Percentiles rank a stretch among this genome's conserved stretches.
Conservation (phyloP, 1,140 invertebrate genomes). For the Drosophila kohkoa region DNA sequence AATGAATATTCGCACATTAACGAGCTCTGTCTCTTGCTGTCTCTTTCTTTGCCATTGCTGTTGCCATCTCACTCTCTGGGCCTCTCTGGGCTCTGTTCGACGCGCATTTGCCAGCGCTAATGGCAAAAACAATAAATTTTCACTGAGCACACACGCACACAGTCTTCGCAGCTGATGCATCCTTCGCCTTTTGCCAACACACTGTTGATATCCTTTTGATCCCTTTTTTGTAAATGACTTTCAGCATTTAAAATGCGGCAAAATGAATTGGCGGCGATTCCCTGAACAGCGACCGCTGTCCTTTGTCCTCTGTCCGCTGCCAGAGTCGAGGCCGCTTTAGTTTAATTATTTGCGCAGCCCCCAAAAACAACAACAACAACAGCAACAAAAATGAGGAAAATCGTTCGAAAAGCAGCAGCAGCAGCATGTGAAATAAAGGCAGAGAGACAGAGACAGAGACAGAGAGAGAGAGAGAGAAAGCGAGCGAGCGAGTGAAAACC, state of each 20-base stretch:
- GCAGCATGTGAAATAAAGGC: constrained; percentile 2
- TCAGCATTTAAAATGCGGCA: constrained; percentile 80
- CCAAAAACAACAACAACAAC: constrained; percentile 14
- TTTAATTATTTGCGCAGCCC: constrained; percentile 73
- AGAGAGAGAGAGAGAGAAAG: no score
- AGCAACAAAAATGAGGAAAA: constrained; percentile 1
- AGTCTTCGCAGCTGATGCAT: no score
- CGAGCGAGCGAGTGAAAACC: background rate
- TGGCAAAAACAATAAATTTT: constrained; percentile 81
- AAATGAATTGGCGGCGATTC: constrained; percentile 81
- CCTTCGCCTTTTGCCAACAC: constrained; percentile 22
- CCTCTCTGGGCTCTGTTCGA: constrained; percentile 17
- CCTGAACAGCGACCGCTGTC: constrained; percentile 40
- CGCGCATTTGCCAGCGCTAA: constrained; percentile 71
- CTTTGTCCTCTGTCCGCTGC: background rate
- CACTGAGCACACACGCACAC: constrained; percentile 38
- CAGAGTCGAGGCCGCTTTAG: constrained; percentile 54
- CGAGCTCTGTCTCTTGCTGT: constrained; percentile 29
- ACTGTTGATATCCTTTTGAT: constrained; percentile 73
- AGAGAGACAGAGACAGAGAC: background rate
- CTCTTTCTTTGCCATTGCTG: background rate
- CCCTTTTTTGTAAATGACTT: constrained; percentile 74
- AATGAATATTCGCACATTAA: constrained; percentile 82
- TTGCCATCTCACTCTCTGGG: background rate
- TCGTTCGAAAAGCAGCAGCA: background rate